Base-by-base conservation (phyloP, 2,888 invertebrate species). In the Dusona sp. region DNA sequence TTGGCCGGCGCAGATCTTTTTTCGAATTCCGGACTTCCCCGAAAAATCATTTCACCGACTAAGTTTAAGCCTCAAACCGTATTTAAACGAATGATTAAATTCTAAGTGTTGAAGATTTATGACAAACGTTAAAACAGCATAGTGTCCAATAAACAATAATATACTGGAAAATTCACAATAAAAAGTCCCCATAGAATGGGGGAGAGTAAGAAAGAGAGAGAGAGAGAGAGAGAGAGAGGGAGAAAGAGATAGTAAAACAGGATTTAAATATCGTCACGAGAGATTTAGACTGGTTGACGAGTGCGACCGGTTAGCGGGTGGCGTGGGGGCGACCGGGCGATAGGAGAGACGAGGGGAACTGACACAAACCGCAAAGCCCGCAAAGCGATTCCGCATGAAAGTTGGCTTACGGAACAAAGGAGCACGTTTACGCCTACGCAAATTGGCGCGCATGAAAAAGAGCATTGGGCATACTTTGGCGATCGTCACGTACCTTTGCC, bases 371-470 rank as follows among this genome's bases (percentile, higher is more conserved):
- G 65, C 85, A 79, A 81, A 54, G 25, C n/a, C 45, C 51, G 51
- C 51, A 61, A 61, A 61, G 29, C 72, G 77, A 81, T 81, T 84
- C 84, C 82, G 75, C 61, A 83, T 82, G 82, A 85, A 85, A 85
- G 82, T 85, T 83, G 70, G 42, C 65, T 75, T 33, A 73, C 75
- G 82, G 82, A 86, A 86, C 85, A 86, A 86, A 86, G 83, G 83
- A 79, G 85, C 70, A 61, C 67, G 83, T 83, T 83, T 54, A 72
- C 83, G 65, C 85, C 85, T 83, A 61, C 85, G 85, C 85, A 65
- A 79, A 64, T 72, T 68, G 54, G 45, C 38, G 64, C 77, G 33
- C 36, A 9, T 48, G 45, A 19, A 29, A 64, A 22, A 45, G 19
- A 48, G 70, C 25, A 16, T 25, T n/a, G 65, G 8, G 36, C 8